A percentile compares a stretch with the other conserved stretches of the same genome.
These are phyloP conservation scores for Donacobius atricapilla DNA, from an alignment of 2,113 vertebrate species.

Conservation along the genomic window DNA sequence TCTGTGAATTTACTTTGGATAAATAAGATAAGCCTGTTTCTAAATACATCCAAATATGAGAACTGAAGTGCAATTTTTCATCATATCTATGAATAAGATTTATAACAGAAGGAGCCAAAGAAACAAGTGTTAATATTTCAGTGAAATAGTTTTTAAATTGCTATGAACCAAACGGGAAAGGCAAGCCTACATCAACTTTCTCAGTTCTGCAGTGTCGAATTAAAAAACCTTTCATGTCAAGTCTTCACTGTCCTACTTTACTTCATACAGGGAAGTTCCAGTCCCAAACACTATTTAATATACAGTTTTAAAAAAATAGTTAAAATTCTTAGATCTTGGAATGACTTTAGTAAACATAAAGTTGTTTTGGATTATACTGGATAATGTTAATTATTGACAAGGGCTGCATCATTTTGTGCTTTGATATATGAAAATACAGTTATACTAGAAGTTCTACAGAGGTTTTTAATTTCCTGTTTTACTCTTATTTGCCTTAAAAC, in stretches of 20 bases:
- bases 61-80: background rate
- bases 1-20: background rate
- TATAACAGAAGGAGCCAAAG: background rate
- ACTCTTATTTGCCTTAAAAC: background rate
- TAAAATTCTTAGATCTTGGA: background rate
- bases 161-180: background rate
- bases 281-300: background rate
- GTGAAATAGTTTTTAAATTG: background rate
- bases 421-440: background rate
- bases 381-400: background rate
- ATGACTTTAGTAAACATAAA: background rate
- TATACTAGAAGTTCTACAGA: background rate
- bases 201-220: background rate
- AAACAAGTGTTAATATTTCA: background rate
- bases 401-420: rapidly evolving
- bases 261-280: background rate
- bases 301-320: background rate
- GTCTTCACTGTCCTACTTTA: background rate
- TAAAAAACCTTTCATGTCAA: background rate
- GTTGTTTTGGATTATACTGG: background rate
- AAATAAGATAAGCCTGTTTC: background rate
- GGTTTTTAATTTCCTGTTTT: background rate
- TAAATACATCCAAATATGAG: background rate
- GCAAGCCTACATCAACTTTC: background rate
- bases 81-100: background rate